Evolutionary conservation across 2,113 vertebrate genomes (phyloP), one percentile per base, ranked within the genome.

Genomic region (Pavo muticus): DNA sequence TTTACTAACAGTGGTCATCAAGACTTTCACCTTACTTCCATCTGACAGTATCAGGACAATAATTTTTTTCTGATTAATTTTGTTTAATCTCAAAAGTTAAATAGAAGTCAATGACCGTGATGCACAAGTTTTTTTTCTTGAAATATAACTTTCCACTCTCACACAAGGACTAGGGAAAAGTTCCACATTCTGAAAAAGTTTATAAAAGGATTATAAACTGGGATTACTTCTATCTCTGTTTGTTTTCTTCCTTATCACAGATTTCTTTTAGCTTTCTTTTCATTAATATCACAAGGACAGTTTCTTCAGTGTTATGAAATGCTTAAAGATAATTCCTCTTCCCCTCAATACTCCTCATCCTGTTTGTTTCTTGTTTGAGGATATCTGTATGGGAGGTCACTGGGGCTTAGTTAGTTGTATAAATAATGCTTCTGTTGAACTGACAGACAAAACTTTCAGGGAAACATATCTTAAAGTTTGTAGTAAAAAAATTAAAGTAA

Each of bases 171-270:
- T 86, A 44, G 12, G 90, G 65, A 64, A 86, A 88, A 21, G 5
- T 30, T 92, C 25, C 84, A 25, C 7, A 3, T 84, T 44, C 29
- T 90, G 11, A 23, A 93, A 56, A 25, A 44, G 21, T 78, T 72
- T 83, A 27, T 70, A 88, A 69, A 57, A 94, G 71, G 71, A 90
- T 87, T 88, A 90, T 68, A 86, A 81, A 1, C 9, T 88, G 15
- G 45, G 71, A 68, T 91, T 95, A 86, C 14, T 91, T 84, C 84
- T 81, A 90, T 93, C 65, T 86, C 3, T 91, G 20, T 90, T 86
- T 91, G 78, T 71, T 91, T 27, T 91, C 50, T 92, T 94, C 35
- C 7, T 6, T 59, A 39, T 64, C 0, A 0, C 74, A 84, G 60
- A 54, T 54, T 54, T 30, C 24, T 25, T 57, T 86, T 50, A 70